Base-by-base conservation (phyloP, 2,888 invertebrate genomes). In the Hypsopygia costalis region DNA sequence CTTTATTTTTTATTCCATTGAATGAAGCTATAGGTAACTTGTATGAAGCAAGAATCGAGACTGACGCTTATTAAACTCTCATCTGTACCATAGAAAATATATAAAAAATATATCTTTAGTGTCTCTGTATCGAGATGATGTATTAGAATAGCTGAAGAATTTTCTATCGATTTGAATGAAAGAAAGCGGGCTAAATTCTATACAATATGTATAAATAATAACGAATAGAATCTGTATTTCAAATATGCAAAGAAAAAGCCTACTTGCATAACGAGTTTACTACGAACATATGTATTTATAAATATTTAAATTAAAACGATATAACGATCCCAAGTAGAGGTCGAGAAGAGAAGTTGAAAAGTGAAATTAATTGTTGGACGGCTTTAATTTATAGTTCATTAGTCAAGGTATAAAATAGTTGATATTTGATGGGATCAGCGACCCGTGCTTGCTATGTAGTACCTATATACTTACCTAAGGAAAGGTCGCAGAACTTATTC, bases 131-230 rank as follows among this genome's bases (percentile, higher is more conserved):
- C 41, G 55, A 49, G 55, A 30, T 53, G 50, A 56, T 53, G 53
- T 66, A 65, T 63, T 62, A 52, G 48, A 49, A 41, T 27, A 34
- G 25, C 41, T 45, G 33, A 41, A 39, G 41, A 40, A 41, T 52
- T 54, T 40, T 52, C 37, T 52, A 46, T 52, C 52, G 42, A 57
- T 55, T 52, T 59, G 46, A 49, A 36, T 44, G 40, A 49, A 58
- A 38, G 63, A 66, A 70, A 70, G 69, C 68, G 56, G 69, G 68
- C 53, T 66, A 62, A 46, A 48, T 46, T 45, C 47, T 49, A 49
- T 40, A 35, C 12, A n/a, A n/a, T n/a, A 16, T 35, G 11, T 22
- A 11, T n/a, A 27, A 35, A 33, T 16, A 35, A 39, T 29, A 2
- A 34, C 8, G 9, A 44, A 42, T 12, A 46, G 30, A 25, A 35